Evolutionary conservation across 2,797 vertebrate species (phyloP).

Genomic region (Aotus griseimembra): DNA sequence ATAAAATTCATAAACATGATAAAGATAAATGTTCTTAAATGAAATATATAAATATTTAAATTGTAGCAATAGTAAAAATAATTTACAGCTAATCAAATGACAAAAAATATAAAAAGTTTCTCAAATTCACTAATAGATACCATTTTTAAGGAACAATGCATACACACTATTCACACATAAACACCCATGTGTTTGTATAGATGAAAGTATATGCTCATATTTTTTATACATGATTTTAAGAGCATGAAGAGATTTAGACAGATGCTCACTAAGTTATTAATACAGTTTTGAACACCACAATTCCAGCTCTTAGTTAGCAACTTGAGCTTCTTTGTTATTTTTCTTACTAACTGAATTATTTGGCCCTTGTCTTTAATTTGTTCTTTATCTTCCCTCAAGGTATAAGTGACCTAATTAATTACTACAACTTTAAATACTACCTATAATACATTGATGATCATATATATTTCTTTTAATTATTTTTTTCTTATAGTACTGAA

Average conservation of each 20-base stretch:
- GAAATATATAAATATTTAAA: not conserved
- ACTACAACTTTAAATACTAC: not conserved
- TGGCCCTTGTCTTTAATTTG: not conserved
- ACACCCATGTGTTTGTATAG: not conserved
- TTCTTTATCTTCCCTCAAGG: not conserved
- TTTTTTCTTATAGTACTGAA: not conserved
- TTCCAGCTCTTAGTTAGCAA: not conserved
- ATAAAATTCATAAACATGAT: not conserved
- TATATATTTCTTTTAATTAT: not conserved
- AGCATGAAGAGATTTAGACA: not conserved
- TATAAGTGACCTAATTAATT: not conserved
- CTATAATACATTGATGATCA: not conserved
- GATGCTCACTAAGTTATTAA: not conserved
- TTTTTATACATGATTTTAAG: not conserved
- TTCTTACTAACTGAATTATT: not conserved
- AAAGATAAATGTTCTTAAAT: not conserved
- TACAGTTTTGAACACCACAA: not conserved
- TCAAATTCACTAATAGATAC: not conserved
- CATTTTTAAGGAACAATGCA: not conserved
- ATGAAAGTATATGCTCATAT: not conserved
- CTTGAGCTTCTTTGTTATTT: not conserved
- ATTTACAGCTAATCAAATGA: not conserved
- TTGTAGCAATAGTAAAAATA: not conserved
- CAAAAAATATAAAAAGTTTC: not conserved
- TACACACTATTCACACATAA: not conserved